A percentile compares a stretch with the other conserved stretches of the same genome.
Evolutionary conservation across 2,888 invertebrate species (phyloP).

Genomic region (Operophtera brumata): DNA sequence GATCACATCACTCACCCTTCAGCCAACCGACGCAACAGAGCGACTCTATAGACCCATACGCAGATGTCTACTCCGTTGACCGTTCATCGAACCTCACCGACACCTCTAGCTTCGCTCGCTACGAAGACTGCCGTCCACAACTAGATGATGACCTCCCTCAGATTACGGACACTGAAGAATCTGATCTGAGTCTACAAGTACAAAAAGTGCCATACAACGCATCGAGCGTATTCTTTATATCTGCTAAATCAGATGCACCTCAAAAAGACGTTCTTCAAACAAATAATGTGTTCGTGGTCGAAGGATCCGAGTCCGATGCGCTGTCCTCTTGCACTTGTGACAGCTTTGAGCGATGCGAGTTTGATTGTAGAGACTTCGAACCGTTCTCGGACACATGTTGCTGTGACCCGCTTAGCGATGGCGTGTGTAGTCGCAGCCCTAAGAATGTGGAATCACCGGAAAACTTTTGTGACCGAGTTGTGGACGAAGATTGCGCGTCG

Average conservation of each 20-base stretch:
- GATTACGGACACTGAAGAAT: constrained; percentile 44
- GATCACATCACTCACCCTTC: constrained; percentile 56
- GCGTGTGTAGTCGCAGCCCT: constrained; percentile 74
- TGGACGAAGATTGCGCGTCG: constrained; percentile 69
- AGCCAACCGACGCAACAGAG: constrained; percentile 60
- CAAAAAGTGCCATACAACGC: constrained; percentile 71
- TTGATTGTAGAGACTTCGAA: constrained; percentile 80
- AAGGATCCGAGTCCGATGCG: constrained; percentile 75
- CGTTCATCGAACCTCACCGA: constrained; percentile 74
- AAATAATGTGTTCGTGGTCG: constrained; percentile 61
- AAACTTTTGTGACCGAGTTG: constrained; percentile 63
- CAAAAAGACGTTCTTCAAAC: constrained; percentile 54
- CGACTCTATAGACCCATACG: constrained; percentile 67
- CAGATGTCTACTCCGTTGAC: constrained; percentile 72
- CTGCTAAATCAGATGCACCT: constrained; percentile 56
- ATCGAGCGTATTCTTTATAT: constrained; percentile 69
- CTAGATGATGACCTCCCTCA: constrained; percentile 52
- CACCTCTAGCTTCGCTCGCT: constrained; percentile 75
- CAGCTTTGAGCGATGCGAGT: constrained; percentile 80
- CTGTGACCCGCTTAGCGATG: constrained; percentile 75
- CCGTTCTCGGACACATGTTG: constrained; percentile 83
- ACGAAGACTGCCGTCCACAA: constrained; percentile 70
- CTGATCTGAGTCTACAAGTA: constrained; percentile 59
- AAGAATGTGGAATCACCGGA: constrained; percentile 75
- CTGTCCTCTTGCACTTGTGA: constrained; percentile 78